These are phyloP conservation scores for Discoglossus pictus DNA, from an alignment of 2,797 vertebrate species.

Conservation along the genomic window DNA sequence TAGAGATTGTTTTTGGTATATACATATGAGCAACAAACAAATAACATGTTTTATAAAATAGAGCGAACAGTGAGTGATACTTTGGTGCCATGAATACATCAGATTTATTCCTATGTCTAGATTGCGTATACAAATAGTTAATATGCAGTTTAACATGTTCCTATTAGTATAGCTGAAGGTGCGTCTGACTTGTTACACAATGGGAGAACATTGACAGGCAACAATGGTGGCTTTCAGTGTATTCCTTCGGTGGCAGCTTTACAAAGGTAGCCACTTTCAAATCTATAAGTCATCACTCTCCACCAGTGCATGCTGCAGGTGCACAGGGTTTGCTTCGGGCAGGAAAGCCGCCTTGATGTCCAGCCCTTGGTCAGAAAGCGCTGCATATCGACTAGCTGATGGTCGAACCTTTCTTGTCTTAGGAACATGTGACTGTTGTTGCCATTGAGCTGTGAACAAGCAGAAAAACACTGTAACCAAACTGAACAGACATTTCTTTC, in stretches of 20 bases:
- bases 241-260: slow-evolving; percentile 55
- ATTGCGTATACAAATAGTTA: slow-evolving; percentile 68
- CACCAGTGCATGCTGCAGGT: slow-evolving; percentile 83
- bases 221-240: slow-evolving; percentile 64
- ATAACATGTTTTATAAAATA: slow-evolving; percentile 17
- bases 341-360: slow-evolving; percentile 98
- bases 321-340: slow-evolving; percentile 86
- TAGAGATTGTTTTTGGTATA: slow-evolving; percentile 8
- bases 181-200: slow-evolving; percentile 67
- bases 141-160: slow-evolving; percentile 64
- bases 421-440: slow-evolving; percentile 85
- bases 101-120: slow-evolving; percentile 64
- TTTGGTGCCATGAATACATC: slow-evolving; percentile 65
- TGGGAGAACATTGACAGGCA: slow-evolving; percentile 65
- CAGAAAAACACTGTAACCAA: slow-evolving; percentile 14
- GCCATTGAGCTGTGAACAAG: slow-evolving; percentile 86
- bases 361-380: slow-evolving; percentile 93
- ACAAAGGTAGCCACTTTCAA: slow-evolving; percentile 26
- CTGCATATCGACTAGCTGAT: slow-evolving; percentile 93
- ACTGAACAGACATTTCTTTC: no score
- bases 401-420: slow-evolving; percentile 94
- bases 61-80: slow-evolving; percentile 62
- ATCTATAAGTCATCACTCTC: slow-evolving; percentile 95
- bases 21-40: slow-evolving; percentile 18
- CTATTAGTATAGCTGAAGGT: slow-evolving; percentile 67